Evolutionary conservation across 2,888 invertebrate species (phyloP), one percentile per base, ranked within the genome.

Genomic region (Andrena camellia): DNA sequence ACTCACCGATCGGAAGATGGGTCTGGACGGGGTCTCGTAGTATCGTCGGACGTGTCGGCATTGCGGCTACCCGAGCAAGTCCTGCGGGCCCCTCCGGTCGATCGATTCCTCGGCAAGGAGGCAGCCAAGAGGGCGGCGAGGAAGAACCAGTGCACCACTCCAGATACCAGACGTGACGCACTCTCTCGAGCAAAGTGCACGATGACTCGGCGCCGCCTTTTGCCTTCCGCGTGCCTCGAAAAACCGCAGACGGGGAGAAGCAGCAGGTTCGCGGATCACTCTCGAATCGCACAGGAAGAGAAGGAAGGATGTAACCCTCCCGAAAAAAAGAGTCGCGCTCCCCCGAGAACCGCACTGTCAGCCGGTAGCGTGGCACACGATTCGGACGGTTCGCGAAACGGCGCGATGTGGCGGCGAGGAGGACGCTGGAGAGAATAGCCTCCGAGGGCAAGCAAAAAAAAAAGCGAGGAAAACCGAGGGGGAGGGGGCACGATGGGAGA

Each of bases 321-420:
- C 50, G 29, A 29, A 26, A 3, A 35, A 57, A 26, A 26, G 67
- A 69, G 66, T 83, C 84, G 84, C 78, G 81, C 80, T 86, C 77
- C 69, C 83, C 72, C 79, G 79, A 82, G 85, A 89, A 86, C 81
- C 86, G 89, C 88, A 89, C 88, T 88, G 88, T 89, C 88, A 86
- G 88, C 86, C 86, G 88, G 86, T 88, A 89, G 78, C 85, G 63
- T 89, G 88, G 84, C 83, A 83, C 78, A 89, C 82, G 82, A 81
- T 80, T 70, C 64, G 78, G 57, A 79, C 67, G 78, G 79, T 75
- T 57, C 76, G 73, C 60, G 57, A 64, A 70, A 64, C 73, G 48
- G 29, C 69, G 64, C 50, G 42, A 3, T 42, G 42, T 0, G 42
- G 42, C 42, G 42, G 42, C 42, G 42, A 74, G 52, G 64, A 75